Evolutionary conservation across 2,888 invertebrate species (phyloP), one percentile per base, ranked within the genome.

Genomic region (Volucella bombylans): DNA sequence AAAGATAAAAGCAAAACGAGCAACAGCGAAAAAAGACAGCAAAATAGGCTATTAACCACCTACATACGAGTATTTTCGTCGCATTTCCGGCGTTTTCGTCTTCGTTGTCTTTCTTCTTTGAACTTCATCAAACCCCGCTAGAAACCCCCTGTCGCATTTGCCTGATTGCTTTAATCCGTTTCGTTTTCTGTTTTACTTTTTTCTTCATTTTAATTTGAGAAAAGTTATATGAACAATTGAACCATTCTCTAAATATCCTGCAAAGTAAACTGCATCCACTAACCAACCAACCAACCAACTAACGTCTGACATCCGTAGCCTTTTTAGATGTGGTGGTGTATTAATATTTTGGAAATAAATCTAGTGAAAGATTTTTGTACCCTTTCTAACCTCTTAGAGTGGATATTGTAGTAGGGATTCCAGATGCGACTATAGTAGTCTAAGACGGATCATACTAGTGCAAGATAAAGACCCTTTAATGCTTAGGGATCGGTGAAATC

Each of bases 191-290:
- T 47, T 61, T 61, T 18, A 41, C 38, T 49, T 52, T 62, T 12
- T 67, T 12, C 12, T 50, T 71, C 72, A 49, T 62, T 57, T 82
- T 39, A 8, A 14, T 57, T 59, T 78, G 73, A 68, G 57, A 64
- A 50, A 79, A 81, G 72, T 74, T 78, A 65, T 69, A 77, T 79
- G 73, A 72, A 80, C 76, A 71, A 77, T 82, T 86, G 49, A 76
- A 80, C 57, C 62, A 54, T n/a, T 82, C 82, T 82, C 83, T 73
- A 80, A 80, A 77, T 86, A 82, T 77, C 76, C 80, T 39, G 41
- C 39, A 77, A 82, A 79, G 43, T 79, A 50, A 15, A 62, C 47
- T 62, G 68, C 68, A 68, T 14, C 23, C 54, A 41, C 67, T 23
- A 23, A 23, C 23, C 23, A 23, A 23, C 23, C 23, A n/a, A n/a